Conservation (phyloP, 2,797 vertebrate genomes). For the Poliocrania exsul region DNA sequence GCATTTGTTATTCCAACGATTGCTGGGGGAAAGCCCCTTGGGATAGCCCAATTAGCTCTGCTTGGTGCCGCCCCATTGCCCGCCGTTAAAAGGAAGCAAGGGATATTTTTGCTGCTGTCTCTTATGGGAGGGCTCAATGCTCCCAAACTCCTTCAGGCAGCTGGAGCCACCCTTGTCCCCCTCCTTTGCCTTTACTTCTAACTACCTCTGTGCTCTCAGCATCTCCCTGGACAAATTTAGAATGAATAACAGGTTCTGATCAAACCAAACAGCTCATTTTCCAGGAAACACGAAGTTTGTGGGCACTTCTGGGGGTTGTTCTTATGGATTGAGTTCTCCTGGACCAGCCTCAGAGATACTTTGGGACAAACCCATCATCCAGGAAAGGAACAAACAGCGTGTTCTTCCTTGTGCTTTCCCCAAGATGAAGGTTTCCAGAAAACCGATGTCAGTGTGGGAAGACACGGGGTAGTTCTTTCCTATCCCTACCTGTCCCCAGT, state of each 20-base stretch:
- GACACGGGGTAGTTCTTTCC: neutral
- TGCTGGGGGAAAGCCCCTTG: constrained; percentile 40
- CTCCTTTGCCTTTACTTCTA: neutral
- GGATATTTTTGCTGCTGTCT: neutral
- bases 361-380: neutral
- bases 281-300: neutral
- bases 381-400: neutral
- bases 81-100: accelerated
- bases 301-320: neutral
- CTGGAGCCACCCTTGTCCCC: neutral
- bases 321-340: neutral
- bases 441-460: neutral
- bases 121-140: accelerated
- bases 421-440: neutral
- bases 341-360: neutral
- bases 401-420: neutral
- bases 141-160: accelerated
- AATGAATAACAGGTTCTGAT: neutral
- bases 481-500: neutral
- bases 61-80: neutral
- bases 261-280: neutral
- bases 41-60: neutral
- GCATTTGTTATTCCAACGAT: constrained; percentile 19
- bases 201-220: neutral
- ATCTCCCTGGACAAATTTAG: neutral